These are phyloP conservation scores for Neomicropteryx cornuta DNA, from an alignment of 1,140 invertebrate genomes.

Conservation along the genomic window DNA sequence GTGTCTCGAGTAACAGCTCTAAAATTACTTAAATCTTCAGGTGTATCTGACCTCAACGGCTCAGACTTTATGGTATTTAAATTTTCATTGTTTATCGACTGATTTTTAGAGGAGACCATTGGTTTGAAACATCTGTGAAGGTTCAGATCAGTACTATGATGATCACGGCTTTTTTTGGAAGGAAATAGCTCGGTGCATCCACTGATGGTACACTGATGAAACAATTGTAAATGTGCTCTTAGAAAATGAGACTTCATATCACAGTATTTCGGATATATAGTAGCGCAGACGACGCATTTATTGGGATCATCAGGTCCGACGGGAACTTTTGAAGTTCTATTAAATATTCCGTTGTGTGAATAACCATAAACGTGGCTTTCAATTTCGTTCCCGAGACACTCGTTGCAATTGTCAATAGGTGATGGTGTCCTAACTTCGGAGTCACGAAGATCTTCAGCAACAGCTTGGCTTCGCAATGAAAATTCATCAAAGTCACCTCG, in stretches of 20 bases:
- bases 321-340: slow-evolving; percentile 68
- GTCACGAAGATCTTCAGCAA: too few relatives aligned
- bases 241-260: slow-evolving; percentile 94
- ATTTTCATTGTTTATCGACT: slow-evolving; percentile 50
- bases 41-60: slow-evolving; percentile 22
- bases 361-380: slow-evolving; percentile 53
- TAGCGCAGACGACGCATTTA: slow-evolving; percentile 83
- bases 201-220: slow-evolving; percentile 92
- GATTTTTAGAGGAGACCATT: too few relatives aligned
- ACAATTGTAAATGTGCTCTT: slow-evolving; percentile 90
- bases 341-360: slow-evolving; percentile 61
- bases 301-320: slow-evolving; percentile 67
- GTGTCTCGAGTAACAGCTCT: slow-evolving; percentile 59
- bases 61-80: slow-evolving; percentile 23
- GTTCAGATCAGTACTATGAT: slow-evolving; percentile 87
- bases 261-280: slow-evolving; percentile 90
- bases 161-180: slow-evolving; percentile 85
- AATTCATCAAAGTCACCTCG: slow-evolving; percentile 60
- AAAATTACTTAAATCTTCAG: slow-evolving; percentile 51
- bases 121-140: too few relatives aligned
- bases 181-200: slow-evolving; percentile 94
- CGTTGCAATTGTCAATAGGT: slow-evolving; percentile 43
- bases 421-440: slow-evolving; percentile 25
- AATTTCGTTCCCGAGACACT: slow-evolving; percentile 42
- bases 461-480: slow-evolving; percentile 23